Percentiles rank a stretch among this genome's conserved stretches.
phyloP scores from a whole-genome alignment of 2,113 vertebrate species.

The Pongo abelii region DNA sequence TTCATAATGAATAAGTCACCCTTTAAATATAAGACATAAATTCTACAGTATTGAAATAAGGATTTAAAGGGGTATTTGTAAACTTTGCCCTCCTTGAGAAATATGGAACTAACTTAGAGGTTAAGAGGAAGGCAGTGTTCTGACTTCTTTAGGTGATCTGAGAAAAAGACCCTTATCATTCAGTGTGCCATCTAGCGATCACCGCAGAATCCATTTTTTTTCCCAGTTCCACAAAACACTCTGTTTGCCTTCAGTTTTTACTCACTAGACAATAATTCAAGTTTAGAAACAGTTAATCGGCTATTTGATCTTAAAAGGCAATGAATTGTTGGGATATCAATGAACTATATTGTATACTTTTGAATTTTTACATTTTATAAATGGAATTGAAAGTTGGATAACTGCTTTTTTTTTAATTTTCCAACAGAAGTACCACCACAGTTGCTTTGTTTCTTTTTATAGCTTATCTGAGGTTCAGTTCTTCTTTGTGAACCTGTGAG shows the following conservation, averaged over 20 bases:
- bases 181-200: neutral
- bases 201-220: neutral
- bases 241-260: neutral
- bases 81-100: conserved; percentile 6
- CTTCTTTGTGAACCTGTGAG: neutral
- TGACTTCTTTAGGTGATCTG: neutral
- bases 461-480: neutral
- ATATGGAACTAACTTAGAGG: neutral
- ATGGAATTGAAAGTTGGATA: neutral
- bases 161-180: neutral
- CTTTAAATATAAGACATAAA: neutral
- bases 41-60: conserved; percentile 16
- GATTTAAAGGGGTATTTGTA: neutral
- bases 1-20: neutral
- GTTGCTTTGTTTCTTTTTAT: neutral
- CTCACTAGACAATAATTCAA: neutral
- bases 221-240: neutral
- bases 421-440: neutral
- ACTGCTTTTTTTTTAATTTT: neutral
- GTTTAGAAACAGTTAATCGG: neutral
- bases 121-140: neutral
- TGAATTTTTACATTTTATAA: conserved; percentile 24
- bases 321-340: neutral
- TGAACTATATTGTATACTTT: neutral
- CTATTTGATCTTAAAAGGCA: neutral